phyloP scores from a whole-genome alignment of 2,113 vertebrate genomes.

The Megaptera novaeangliae region DNA sequence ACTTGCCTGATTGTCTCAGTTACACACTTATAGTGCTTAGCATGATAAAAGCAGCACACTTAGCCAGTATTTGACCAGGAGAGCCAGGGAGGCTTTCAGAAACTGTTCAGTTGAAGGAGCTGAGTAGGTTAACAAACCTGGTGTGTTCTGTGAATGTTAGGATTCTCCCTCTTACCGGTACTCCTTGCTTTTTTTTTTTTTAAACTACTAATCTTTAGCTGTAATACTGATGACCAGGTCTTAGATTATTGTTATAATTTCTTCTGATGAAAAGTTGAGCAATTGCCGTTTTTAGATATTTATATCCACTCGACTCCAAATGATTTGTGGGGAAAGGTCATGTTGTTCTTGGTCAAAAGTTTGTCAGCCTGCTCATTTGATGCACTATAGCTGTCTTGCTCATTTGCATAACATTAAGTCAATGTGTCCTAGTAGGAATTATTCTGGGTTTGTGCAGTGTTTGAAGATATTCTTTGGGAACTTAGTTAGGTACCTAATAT shows the following conservation, averaged over 20 bases:
- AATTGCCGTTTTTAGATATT: not conserved
- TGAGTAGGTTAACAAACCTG: not conserved
- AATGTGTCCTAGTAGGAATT: not conserved
- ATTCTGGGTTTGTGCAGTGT: not conserved
- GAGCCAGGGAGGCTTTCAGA: not conserved
- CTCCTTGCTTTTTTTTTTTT: not conserved
- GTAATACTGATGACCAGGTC: not conserved
- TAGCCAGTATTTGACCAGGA: not conserved
- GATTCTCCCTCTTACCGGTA: not conserved
- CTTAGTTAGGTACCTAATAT: not conserved
- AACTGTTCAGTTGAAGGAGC: not conserved
- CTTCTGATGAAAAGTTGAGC: slow-evolving; percentile 3
- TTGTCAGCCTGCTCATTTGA: not conserved
- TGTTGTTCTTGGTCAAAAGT: not conserved
- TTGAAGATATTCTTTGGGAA: not conserved
- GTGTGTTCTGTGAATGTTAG: not conserved
- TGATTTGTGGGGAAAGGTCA: not conserved
- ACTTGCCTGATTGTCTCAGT: not conserved
- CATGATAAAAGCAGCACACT: not conserved
- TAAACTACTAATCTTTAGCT: not conserved
- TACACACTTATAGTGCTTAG: not conserved
- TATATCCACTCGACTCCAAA: not conserved
- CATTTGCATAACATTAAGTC: not conserved
- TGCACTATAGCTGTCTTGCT: not conserved
- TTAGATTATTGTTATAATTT: not conserved